phyloP scores from a whole-genome alignment of 2,113 vertebrate species.

The Rhynchomys soricoides region DNA sequence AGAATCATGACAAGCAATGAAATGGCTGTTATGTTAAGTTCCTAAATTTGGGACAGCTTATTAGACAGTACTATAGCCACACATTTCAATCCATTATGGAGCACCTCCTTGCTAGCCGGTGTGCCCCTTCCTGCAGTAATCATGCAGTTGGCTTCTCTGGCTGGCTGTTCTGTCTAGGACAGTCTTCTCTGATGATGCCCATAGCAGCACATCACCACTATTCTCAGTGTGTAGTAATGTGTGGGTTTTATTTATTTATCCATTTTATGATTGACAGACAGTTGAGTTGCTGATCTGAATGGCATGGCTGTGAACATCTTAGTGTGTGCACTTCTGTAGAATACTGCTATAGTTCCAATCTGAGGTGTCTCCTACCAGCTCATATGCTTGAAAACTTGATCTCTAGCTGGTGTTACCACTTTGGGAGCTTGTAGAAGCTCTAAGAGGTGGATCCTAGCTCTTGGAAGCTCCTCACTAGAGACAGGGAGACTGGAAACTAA shows the following conservation, averaged over 20 bases:
- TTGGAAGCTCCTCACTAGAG: background rate
- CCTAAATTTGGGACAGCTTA: background rate
- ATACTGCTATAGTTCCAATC: background rate
- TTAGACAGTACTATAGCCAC: background rate
- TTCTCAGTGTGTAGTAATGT: background rate
- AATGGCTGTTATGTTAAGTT: background rate
- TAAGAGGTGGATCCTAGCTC: background rate
- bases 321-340: background rate
- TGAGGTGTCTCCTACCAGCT: background rate
- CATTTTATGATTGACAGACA: background rate
- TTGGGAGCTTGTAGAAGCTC: background rate
- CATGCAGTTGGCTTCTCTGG: slow-evolving; percentile 14
- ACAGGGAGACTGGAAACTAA: background rate
- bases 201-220: background rate
- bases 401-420: background rate
- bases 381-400: too few species aligned
- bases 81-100: background rate
- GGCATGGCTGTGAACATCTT: background rate
- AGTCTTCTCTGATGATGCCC: background rate
- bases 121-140: background rate
- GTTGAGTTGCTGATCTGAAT: background rate
- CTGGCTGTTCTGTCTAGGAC: background rate
- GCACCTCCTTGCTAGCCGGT: background rate
- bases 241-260: background rate
- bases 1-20: background rate